A percentile compares a stretch with the other conserved stretches of the same genome.
These are phyloP conservation scores for Drosophila albomicans DNA, from an alignment of 1,140 invertebrate species.

Conservation along the genomic window DNA sequence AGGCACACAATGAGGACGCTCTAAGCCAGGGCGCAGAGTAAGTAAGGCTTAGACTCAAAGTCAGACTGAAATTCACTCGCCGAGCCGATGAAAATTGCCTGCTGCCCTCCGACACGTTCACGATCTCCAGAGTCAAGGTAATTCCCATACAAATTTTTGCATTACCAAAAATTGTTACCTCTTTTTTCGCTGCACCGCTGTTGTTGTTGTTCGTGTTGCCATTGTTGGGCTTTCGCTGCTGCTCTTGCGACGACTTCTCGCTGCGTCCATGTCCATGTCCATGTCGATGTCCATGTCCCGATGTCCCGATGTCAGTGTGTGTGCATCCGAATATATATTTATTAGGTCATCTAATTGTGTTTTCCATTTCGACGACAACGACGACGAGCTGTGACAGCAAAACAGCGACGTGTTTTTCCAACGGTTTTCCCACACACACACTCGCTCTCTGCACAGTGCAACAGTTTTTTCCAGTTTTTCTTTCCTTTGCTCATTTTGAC, in stretches of 20 bases:
- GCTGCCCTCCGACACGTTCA: conserved; percentile 58
- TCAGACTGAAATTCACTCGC: conserved; percentile 18
- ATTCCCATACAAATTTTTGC: conserved; percentile 77
- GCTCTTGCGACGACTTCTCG: conserved; percentile 4
- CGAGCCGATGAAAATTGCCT: conserved; percentile 32
- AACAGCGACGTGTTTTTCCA: conserved; percentile 66
- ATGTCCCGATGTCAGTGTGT: conserved; percentile 47
- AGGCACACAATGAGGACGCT: conserved; percentile 55
- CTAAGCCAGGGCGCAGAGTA: conserved; percentile 15
- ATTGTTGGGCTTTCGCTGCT: conserved; percentile 48
- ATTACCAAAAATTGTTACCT: conserved; percentile 64
- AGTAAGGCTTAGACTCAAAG: too few relatives aligned
- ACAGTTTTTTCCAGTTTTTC: conserved; percentile 48
- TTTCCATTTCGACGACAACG: conserved; percentile 73
- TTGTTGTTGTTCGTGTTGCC: conserved; percentile 15
- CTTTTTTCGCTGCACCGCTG: conserved; percentile 26
- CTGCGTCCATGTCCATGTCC: conserved; percentile 34
- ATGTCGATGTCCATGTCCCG: conserved; percentile 44
- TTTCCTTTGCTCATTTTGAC: conserved; percentile 8
- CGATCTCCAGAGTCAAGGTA: conserved; percentile 76
- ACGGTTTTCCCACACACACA: conserved; percentile 71
- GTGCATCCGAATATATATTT: conserved; percentile 69
- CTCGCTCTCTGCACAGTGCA: neutral
- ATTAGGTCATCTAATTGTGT: conserved; percentile 84
- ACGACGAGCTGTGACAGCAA: conserved; percentile 42